A percentile compares a stretch with the other conserved stretches of the same genome.
phyloP scores from a whole-genome alignment of 2,113 vertebrate species.

The Otocyon megalotis region DNA sequence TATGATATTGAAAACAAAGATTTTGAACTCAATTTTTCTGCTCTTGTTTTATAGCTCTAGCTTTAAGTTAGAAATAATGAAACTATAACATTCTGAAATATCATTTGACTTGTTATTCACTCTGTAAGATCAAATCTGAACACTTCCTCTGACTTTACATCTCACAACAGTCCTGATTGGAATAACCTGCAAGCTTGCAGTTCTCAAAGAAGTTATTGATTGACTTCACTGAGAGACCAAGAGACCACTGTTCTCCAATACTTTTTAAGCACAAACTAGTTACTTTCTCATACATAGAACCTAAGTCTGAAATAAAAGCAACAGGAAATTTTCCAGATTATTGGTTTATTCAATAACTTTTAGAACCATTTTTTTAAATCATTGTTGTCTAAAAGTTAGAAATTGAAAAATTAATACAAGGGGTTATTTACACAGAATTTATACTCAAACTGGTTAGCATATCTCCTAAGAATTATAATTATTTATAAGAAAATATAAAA shows the following conservation, averaged over 20 bases:
- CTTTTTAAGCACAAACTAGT: background rate
- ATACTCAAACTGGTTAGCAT: background rate
- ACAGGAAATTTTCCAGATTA: background rate
- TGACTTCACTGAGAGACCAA: background rate
- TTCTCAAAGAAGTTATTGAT: background rate
- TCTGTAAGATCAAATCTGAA: background rate
- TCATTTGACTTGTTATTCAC: background rate
- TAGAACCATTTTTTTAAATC: background rate
- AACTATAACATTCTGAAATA: background rate
- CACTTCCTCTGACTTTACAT: background rate
- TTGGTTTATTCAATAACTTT: background rate
- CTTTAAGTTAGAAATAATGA: background rate
- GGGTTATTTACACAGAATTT: conserved; percentile 8
- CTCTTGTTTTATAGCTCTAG: background rate
- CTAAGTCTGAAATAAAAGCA: background rate
- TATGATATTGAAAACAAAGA: background rate
- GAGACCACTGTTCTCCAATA: background rate
- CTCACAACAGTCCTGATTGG: background rate
- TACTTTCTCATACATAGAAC: background rate
- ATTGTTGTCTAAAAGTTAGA: background rate
- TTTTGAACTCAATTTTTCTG: background rate
- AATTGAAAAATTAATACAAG: background rate
- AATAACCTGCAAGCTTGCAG: background rate
- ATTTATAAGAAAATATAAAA: conserved; percentile 35
- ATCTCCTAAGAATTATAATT: background rate